phyloP scores from a whole-genome alignment of 2,113 vertebrate species.

The Chiloscyllium plagiosum region DNA sequence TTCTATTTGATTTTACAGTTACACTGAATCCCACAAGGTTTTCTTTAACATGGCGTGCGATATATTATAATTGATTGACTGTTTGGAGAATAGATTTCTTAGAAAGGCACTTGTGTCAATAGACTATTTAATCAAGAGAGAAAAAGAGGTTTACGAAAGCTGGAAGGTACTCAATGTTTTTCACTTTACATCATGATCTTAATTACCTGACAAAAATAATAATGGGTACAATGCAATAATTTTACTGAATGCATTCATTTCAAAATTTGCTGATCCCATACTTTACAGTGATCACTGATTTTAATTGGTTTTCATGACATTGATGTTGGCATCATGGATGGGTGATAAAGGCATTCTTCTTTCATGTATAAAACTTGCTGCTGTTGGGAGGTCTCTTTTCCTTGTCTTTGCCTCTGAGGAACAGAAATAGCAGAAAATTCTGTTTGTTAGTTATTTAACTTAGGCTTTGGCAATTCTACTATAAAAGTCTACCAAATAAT shows the following conservation, averaged over 20 bases:
- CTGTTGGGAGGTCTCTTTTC: slow-evolving; percentile 89
- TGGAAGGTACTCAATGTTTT: background rate
- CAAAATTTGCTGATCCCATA: background rate
- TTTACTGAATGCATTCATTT: background rate
- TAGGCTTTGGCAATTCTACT: background rate
- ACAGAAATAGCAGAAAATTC: slow-evolving; percentile 22
- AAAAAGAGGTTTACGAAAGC: background rate
- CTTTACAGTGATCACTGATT: background rate
- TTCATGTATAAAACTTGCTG: slow-evolving; percentile 85
- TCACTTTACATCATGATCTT: background rate
- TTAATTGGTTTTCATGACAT: background rate
- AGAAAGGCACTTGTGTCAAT: background rate
- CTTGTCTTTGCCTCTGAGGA: slow-evolving; percentile 72
- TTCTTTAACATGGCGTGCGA: background rate
- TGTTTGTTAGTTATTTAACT: slow-evolving; percentile 7
- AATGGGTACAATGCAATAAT: background rate
- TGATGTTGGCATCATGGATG: background rate
- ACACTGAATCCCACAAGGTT: background rate
- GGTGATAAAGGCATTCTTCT: background rate
- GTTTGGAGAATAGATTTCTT: background rate
- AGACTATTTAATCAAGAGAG: background rate
- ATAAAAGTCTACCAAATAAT: background rate
- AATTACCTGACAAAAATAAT: slow-evolving; percentile 17
- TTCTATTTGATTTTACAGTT: background rate
- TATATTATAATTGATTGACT: slow-evolving; percentile 7